Evolutionary conservation across 2,797 vertebrate genomes (phyloP), one percentile per base, ranked within the genome.

Genomic region (Darevskia mixta): DNA sequence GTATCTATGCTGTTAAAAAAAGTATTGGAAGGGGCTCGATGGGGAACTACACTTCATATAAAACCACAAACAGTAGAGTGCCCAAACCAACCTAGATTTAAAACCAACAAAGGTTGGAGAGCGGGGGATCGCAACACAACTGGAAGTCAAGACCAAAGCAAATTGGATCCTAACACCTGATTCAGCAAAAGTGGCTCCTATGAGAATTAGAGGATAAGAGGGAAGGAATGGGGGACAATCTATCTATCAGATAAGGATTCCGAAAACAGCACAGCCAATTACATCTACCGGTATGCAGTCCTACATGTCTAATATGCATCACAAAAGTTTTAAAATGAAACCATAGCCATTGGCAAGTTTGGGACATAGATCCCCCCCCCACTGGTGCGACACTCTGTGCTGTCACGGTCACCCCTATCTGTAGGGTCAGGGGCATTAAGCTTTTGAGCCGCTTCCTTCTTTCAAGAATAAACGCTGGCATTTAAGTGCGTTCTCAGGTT

Each of bases 391-490:
- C 64, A 29, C 38, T 69, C 38, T 71, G 81, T 71, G 17, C n/a
- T 27, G 15, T 32, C 29, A 71, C 2, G 23, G 66, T 2, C n/a
- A 71, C 66, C 20, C 43, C 49, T 55, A 13, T n/a, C 20, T 32
- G 23, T 32, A 83, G 6, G 20, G 55, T 45, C 67, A 72, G 67
- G 11, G n/a, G 45, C 9, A 72, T 83, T 73, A 80, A 88, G 78
- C 11, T 88, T 18, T 90, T 87, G 29, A 84, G 13, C 1, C 82
- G 92, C 88, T 79, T 80, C 43, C 25, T 17, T 72, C 32, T 83
- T 61, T 77, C 55, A 43, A 10, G 41, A 29, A 87, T 76, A 88
- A 55, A 38, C 10, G 1, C 61, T 80, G 80, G 35, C 8, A 82
- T 1, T 90, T 88, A 78, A 86, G 7, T 45, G 80, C 9, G 29